A percentile compares a stretch with the other conserved stretches of the same genome.
Conservation (phyloP, 1,140 invertebrate species). For the Saccostrea glomerata region DNA sequence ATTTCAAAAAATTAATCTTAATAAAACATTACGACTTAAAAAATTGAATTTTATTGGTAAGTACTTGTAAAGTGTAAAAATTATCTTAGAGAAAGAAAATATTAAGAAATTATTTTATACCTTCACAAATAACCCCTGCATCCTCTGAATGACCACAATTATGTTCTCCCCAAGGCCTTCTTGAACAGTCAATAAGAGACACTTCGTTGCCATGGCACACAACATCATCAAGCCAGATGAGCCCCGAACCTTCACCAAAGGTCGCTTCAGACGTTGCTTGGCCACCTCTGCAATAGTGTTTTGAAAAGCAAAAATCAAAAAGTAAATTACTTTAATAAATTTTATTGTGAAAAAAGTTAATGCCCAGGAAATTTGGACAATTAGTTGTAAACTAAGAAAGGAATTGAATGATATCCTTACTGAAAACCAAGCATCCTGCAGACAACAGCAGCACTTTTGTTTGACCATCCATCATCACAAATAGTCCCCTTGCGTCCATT, state of each 20-base stretch:
- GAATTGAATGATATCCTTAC: constrained; percentile 55
- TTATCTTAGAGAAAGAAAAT: neutral
- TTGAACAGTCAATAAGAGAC: constrained; percentile 84
- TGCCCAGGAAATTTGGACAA: too few species aligned
- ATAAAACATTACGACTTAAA: too few species aligned
- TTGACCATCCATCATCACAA: constrained; percentile 60
- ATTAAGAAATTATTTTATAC: constrained; percentile 39
- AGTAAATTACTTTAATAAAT: too few species aligned
- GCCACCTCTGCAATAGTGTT: neutral
- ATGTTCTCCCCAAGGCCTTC: constrained; percentile 87
- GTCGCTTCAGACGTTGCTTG: neutral
- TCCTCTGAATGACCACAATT: constrained; percentile 86
- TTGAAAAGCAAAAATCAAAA: neutral
- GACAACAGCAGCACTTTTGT: constrained; percentile 62
- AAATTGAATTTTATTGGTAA: neutral
- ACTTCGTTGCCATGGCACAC: constrained; percentile 86
- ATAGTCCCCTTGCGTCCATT: constrained; percentile 29
- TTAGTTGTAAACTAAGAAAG: neutral
- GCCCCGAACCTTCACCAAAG: neutral
- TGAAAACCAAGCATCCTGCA: constrained; percentile 67
- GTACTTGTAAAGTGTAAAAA: neutral
- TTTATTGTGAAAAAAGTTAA: too few species aligned
- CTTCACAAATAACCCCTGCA: constrained; percentile 70
- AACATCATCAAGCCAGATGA: constrained; percentile 82
- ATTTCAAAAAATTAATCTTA: too few species aligned